Conservation (phyloP, 1,140 invertebrate genomes). For the Zaprionus inermis region DNA sequence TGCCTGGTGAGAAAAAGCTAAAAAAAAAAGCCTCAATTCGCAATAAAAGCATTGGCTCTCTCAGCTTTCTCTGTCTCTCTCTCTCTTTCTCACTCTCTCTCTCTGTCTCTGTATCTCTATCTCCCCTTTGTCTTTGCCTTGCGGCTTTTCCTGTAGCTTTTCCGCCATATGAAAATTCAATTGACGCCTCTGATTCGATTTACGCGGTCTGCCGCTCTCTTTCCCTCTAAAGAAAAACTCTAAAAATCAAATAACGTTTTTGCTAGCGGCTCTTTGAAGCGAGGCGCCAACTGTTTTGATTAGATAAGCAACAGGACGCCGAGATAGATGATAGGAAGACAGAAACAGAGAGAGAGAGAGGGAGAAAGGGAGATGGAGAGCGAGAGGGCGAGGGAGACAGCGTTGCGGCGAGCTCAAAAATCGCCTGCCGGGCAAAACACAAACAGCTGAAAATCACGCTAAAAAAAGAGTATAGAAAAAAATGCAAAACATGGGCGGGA, state of each 20-base stretch:
- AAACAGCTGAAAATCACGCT: constrained; percentile 41
- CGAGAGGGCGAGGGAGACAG: not conserved
- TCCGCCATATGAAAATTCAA: constrained; percentile 69
- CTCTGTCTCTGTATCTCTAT: not conserved
- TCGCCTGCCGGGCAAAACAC: constrained; percentile 25
- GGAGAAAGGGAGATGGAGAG: not conserved
- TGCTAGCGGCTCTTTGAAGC: constrained; percentile 63
- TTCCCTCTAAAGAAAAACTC: constrained; percentile 5
- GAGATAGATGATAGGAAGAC: not conserved
- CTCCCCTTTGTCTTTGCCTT: not conserved
- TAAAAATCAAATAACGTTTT: constrained; percentile 46
- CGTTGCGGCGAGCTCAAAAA: constrained; percentile 33
- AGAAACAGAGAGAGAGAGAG: constrained; percentile 11
- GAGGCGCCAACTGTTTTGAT: constrained; percentile 67
- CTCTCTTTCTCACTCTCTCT: not conserved
- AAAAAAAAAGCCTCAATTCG: not conserved
- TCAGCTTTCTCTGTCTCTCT: not conserved
- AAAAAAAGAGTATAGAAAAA: constrained; percentile 10
- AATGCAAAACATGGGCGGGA: constrained; percentile 6
- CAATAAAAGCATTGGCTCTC: not conserved
- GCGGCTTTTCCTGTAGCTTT: constrained; percentile 18
- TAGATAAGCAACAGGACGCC: constrained; percentile 66
- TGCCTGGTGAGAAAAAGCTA: not conserved
- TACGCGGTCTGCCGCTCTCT: not conserved
- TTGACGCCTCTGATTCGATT: constrained; percentile 67